phyloP scores from a whole-genome alignment of 2,888 invertebrate genomes.

The Blastobasis lacticolella region DNA sequence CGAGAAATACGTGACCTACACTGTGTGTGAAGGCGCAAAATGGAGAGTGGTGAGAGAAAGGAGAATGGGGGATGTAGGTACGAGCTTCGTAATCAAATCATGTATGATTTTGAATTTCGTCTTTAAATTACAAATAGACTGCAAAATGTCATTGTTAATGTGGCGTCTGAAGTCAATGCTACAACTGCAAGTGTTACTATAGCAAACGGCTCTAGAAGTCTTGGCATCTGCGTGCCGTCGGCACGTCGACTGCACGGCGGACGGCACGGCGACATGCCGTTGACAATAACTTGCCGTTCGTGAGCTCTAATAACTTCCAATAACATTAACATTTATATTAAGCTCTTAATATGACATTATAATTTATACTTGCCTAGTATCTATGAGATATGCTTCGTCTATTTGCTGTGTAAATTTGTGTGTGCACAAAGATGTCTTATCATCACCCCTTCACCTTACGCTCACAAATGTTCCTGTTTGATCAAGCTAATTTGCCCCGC shows the following conservation, averaged over 20 bases:
- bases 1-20: neutral
- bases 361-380: neutral
- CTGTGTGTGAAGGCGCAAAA: neutral
- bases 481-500: slow-evolving; percentile 28
- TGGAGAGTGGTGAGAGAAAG: neutral
- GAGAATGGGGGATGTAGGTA: neutral
- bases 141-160: too few species aligned
- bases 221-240: too few species aligned
- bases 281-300: too few species aligned
- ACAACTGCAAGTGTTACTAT: too few species aligned
- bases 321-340: neutral
- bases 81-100: neutral
- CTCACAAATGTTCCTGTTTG: slow-evolving; percentile 23
- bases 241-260: too few species aligned
- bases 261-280: too few species aligned
- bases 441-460: slow-evolving; percentile 20
- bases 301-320: too few species aligned
- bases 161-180: too few species aligned
- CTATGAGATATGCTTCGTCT: slow-evolving; percentile 9
- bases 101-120: neutral
- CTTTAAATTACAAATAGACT: too few species aligned
- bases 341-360: neutral
- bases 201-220: too few species aligned
- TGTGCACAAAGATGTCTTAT: slow-evolving; percentile 14
- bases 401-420: slow-evolving; percentile 24